Conservation (phyloP, 2,797 vertebrate species). For the Eupleurogrammus muticus region DNA sequence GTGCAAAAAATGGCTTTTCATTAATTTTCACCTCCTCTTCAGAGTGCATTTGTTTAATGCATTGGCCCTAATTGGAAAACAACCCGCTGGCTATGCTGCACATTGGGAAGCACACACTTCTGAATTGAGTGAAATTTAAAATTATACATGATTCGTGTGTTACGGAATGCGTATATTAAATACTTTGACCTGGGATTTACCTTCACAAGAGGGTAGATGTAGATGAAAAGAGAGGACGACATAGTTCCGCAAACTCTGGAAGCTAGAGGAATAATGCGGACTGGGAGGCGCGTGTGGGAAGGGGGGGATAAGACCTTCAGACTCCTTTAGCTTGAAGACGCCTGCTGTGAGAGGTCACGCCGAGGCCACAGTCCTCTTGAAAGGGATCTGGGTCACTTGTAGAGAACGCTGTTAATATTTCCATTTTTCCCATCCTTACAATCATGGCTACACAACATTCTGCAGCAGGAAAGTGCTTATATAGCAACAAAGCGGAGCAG, state of each 20-base stretch:
- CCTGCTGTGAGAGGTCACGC: conserved; percentile 64
- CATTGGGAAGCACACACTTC: conserved; percentile 8
- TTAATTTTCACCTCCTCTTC: conserved; percentile 1
- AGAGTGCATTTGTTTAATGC: conserved; percentile 26
- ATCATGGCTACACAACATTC: conserved; percentile 47
- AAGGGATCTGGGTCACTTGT: conserved; percentile 66
- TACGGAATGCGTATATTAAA: conserved; percentile 27
- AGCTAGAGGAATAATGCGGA: conserved; percentile 43
- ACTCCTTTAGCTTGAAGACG: conserved; percentile 41
- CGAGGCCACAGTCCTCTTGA: conserved; percentile 58
- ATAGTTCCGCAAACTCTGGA: conserved; percentile 47
- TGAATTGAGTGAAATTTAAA: conserved; percentile 32
- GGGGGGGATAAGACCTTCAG: conserved; percentile 43
- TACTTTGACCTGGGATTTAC: conserved; percentile 60
- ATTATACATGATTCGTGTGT: conserved; percentile 42
- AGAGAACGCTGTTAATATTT: conserved; percentile 68
- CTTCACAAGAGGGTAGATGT: conserved; percentile 46
- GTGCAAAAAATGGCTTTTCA: background rate
- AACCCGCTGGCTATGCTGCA: conserved; percentile 41
- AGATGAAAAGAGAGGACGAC: conserved; percentile 59
- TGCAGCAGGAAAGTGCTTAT: conserved; percentile 56
- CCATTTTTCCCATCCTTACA: conserved; percentile 43
- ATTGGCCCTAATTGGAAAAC: conserved; percentile 27
- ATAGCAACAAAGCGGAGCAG: conserved; percentile 40
- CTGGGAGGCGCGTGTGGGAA: too few relatives aligned